Percentiles rank a stretch among this genome's conserved stretches.
These are phyloP conservation scores for Heteromormyrus szaboi DNA, from an alignment of 2,797 vertebrate species.

Conservation along the genomic window DNA sequence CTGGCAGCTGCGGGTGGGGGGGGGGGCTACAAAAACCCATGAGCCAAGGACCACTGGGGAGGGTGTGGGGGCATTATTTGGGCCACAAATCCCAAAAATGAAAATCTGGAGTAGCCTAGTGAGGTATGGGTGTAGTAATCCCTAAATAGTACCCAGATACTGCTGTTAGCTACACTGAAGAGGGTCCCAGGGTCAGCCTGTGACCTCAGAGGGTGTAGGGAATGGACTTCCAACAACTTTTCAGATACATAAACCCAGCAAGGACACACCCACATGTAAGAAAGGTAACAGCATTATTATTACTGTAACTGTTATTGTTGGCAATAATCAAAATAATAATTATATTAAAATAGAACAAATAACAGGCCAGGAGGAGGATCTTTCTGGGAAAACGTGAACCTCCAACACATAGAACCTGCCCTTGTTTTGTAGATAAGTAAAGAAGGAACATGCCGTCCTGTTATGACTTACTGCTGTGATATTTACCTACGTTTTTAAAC, in stretches of 20 bases:
- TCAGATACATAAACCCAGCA: not conserved
- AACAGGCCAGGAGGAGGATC: not conserved
- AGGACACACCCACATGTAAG: not conserved
- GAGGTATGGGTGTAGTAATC: not conserved
- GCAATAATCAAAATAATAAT: not conserved
- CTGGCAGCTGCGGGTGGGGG: not conserved
- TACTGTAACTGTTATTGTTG: not conserved
- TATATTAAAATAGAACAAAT: not conserved
- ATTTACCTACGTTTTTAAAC: not conserved
- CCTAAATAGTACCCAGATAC: not conserved
- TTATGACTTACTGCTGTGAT: not conserved
- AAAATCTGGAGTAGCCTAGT: not conserved
- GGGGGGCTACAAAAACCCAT: not conserved
- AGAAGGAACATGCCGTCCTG: not conserved
- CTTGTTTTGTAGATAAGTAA: not conserved
- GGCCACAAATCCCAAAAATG: not conserved
- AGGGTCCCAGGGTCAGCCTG: not conserved
- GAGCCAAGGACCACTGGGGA: not conserved
- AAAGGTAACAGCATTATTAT: not conserved
- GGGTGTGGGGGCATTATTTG: not conserved
- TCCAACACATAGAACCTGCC: not conserved
- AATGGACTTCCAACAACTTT: not conserved
- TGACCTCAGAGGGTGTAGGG: not conserved
- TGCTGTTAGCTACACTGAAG: not conserved
- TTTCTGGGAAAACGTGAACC: not conserved